Evolutionary conservation across 2,888 invertebrate species (phyloP).

Genomic region (Apocheima hispidaria): DNA sequence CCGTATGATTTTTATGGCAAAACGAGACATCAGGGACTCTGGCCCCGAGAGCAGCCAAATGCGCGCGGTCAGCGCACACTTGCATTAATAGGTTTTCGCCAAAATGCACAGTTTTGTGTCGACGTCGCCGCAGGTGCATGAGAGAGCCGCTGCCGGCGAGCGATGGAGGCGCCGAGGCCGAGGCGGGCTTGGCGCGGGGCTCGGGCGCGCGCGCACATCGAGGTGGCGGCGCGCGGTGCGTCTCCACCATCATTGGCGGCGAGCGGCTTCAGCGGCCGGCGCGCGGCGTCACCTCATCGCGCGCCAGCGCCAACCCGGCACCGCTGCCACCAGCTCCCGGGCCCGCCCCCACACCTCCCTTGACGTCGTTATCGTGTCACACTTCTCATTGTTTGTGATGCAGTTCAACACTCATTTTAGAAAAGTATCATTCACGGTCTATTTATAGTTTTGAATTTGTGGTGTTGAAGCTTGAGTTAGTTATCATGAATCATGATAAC

Average conservation of each 20-base stretch:
- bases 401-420: constrained; percentile 36
- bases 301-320: constrained; percentile 46
- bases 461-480: constrained; percentile 8
- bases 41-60: constrained; percentile 80
- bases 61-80: constrained; percentile 90
- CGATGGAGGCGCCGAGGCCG: constrained; percentile 86
- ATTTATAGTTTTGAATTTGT: constrained; percentile 3
- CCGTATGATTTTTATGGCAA: constrained; percentile 81
- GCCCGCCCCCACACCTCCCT: constrained; percentile 51
- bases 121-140: constrained; percentile 88
- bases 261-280: constrained; percentile 82
- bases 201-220: constrained; percentile 79
- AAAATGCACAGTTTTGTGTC: constrained; percentile 92
- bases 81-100: constrained; percentile 91
- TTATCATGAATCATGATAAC: constrained; percentile 17
- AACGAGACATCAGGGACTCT: constrained; percentile 81
- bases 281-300: constrained; percentile 83
- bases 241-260: constrained; percentile 85
- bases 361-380: constrained; percentile 51
- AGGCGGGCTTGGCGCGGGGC: constrained; percentile 79
- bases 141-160: constrained; percentile 79
- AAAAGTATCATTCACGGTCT: constrained; percentile 20
- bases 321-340: constrained; percentile 46
- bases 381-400: constrained; percentile 49
- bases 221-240: constrained; percentile 81